phyloP scores from a whole-genome alignment of 2,113 vertebrate genomes.

The Phyllostomus hastatus region DNA sequence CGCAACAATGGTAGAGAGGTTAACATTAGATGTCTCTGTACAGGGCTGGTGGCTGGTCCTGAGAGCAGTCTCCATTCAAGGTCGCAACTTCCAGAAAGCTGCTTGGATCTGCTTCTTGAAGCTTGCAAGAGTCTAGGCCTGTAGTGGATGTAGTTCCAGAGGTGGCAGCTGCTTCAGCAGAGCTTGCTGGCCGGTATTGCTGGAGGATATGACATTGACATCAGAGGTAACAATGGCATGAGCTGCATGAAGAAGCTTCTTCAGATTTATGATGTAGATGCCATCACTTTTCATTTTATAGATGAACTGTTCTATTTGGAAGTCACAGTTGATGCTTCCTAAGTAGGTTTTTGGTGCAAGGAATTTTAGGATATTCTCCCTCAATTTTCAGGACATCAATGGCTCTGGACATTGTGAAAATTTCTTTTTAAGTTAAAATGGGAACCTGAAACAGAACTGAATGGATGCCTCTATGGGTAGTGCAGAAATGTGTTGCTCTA shows the following conservation, averaged over 20 bases:
- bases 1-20: not conserved
- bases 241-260: not conserved
- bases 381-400: not conserved
- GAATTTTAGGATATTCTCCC: not conserved
- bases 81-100: not conserved
- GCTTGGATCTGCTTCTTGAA: not conserved
- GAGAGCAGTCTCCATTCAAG: not conserved
- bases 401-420: not conserved
- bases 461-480: not conserved
- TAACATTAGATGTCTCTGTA: not conserved
- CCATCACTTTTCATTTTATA: not conserved
- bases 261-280: not conserved
- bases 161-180: not conserved
- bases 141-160: not conserved
- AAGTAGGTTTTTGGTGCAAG: not conserved
- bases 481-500: not conserved
- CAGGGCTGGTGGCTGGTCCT: not conserved
- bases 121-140: not conserved
- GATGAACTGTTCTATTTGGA: not conserved
- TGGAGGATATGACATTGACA: not conserved
- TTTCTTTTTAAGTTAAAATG: not conserved
- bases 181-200: not conserved
- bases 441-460: not conserved
- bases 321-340: not conserved
- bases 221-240: not conserved